These are phyloP conservation scores for Physocephala rufipes DNA, from an alignment of 2,888 invertebrate genomes.

Conservation along the genomic window DNA sequence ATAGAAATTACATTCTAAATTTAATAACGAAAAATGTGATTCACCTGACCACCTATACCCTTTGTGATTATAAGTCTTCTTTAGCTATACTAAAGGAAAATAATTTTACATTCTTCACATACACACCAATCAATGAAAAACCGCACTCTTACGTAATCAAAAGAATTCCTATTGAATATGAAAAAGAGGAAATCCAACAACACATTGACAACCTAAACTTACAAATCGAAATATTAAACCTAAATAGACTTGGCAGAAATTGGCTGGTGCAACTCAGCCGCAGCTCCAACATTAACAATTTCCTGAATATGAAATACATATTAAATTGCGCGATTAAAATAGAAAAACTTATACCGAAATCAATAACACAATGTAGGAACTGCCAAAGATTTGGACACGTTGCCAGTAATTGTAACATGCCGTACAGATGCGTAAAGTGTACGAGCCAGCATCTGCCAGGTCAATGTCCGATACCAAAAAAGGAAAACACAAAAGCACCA, in stretches of 20 bases:
- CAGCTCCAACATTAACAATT: background rate
- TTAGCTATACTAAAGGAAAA: background rate
- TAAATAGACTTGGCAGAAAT: background rate
- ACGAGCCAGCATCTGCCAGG: background rate
- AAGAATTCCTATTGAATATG: background rate
- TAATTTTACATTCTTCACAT: background rate
- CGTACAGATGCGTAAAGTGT: constrained; percentile 13
- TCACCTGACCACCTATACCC: background rate
- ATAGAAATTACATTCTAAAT: constrained; percentile 2
- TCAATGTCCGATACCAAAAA: background rate
- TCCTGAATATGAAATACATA: background rate
- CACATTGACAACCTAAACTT: background rate
- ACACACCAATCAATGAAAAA: background rate
- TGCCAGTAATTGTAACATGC: constrained; percentile 2
- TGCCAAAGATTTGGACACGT: constrained; percentile 10
- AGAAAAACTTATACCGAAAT: background rate
- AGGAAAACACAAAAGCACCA: background rate
- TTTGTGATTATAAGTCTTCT: background rate
- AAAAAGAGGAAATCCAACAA: background rate
- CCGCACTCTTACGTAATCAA: background rate
- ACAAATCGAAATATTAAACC: background rate
- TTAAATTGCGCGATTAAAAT: background rate
- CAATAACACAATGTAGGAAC: constrained; percentile 8
- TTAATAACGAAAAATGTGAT: constrained; percentile 7
- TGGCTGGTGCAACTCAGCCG: background rate